Evolutionary conservation across 2,797 vertebrate genomes (phyloP), one percentile per base, ranked within the genome.

Genomic region (Scolopax rusticola): DNA sequence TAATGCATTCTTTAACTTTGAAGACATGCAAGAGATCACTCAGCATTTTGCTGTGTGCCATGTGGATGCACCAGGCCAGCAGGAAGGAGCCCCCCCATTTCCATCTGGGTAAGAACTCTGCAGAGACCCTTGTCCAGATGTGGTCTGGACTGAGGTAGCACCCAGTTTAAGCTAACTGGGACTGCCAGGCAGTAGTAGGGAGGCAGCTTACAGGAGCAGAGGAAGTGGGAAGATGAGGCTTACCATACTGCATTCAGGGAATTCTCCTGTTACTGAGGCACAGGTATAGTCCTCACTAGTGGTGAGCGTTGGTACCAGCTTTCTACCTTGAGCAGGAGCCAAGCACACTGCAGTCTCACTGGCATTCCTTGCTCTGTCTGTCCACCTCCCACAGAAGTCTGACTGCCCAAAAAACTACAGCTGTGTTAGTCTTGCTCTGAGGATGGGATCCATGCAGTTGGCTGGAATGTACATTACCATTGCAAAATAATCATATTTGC

Each of bases 21-120:
- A 99, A 95, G 99, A 99, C 97, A 99, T 99, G 99, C 99, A 99
- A 84, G 99, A 99, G 93, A 99, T 99, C 96, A 99, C 99, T 6
- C 99, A 99, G 90, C 99, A 99, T 97, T 99, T 99, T 95, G 98
- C 99, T 9, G 99, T 99, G 70, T 99, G 99, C 91, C 99, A 99
- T 1, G 98, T 99, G 65, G 99, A 99, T 71, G 99, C 99, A 79
- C 99, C 99, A 11, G 99, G 99, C 88, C 99, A 99, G 92, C 99
- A 99, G 97, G 99, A 99, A 97, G 99, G 98, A 53, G 99, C 99
- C 4, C 98, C 99, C 11, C 95, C 98, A 10, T 99, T 99, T 94
- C 99, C 99, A 54, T 98, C 97, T 30, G 98, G 99, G 99, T 99
- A 97, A 96, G 98, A 57, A 25, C 80, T 68, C 53, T 79, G 67